Conservation (phyloP, 2,888 invertebrate genomes). For the Heteromyza rotundicornis region DNA sequence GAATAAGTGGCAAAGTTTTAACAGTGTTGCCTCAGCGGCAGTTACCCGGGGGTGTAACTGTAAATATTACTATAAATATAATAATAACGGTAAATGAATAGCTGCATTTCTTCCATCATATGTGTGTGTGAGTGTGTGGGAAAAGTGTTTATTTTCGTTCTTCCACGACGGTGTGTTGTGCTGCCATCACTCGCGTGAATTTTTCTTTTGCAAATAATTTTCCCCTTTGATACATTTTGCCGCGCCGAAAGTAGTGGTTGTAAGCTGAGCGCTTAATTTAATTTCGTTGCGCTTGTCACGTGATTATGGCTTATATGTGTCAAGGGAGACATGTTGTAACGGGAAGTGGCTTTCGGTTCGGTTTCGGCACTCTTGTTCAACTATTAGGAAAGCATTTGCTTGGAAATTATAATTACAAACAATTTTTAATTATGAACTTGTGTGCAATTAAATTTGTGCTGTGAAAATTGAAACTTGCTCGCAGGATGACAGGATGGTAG, state of each 20-base stretch:
- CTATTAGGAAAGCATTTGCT: constrained; percentile 31
- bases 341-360: constrained; percentile 10
- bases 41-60: constrained; percentile 20
- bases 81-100: constrained; percentile 36
- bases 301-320: constrained; percentile 32
- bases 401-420: constrained; percentile 35
- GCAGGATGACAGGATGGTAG: no score
- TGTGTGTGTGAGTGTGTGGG: neutral
- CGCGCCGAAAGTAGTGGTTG: constrained; percentile 15
- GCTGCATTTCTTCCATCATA: constrained; percentile 31
- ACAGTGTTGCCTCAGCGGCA: neutral
- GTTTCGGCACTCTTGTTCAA: constrained; percentile 4
- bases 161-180: no score
- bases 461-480: neutral
- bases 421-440: constrained; percentile 27
- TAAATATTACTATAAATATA: constrained; percentile 44
- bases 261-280: constrained; percentile 40
- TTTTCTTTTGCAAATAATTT: no score
- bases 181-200: no score
- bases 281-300: constrained; percentile 38
- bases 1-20: constrained; percentile 3
- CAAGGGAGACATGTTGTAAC: constrained; percentile 15
- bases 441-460: neutral
- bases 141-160: neutral
- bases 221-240: neutral